Base-by-base conservation (phyloP, 2,888 invertebrate genomes). In the Morpho deidamia region DNA sequence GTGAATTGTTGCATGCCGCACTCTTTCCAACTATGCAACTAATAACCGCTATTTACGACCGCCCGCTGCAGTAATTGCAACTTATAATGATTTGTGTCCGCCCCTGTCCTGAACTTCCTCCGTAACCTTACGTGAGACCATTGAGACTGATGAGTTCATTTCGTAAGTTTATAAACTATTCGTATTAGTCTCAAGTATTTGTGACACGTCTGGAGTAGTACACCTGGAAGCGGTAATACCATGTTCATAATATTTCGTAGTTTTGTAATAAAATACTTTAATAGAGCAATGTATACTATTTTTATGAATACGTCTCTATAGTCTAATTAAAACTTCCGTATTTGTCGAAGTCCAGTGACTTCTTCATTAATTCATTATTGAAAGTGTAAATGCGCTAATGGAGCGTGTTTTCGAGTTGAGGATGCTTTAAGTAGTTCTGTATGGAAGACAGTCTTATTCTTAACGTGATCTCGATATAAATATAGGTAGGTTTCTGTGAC, bases 11-110 rank as follows among this genome's bases (percentile, higher is more conserved):
- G 69, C 66, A 67, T 65, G 63, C 61, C 65, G 66, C 71, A 74
- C 75, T 78, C 75, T 78, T 80, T 72, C 67, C 71, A 83, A 83
- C 82, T 83, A 82, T 83, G 84, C 81, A 80, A 72, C 78, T 81
- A 81, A 84, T 81, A 83, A 74, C 78, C 66, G 64, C 70, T 83
- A 83, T 84, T 83, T 82, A 84, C 74, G 81, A 68, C 63, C 62
- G 68, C 53, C 63, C 69, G 67, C 68, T 71, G 70, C 63, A 65
- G 78, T 85, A 85, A 85, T 86, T 85, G 83, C 83, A 74, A 76
- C 73, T 82, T 82, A 81, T 74, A 74, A 78, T 85, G 85, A 85
- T 85, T 84, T 85, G 85, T 82, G 71, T 73, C 65, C 62, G 56
- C 61, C 59, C 61, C 71, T 71, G 74, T 72, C 72, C 75, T 69